Evolutionary conservation across 2,888 invertebrate genomes (phyloP), one percentile per base, ranked within the genome.

Genomic region (Crossocerus cetratus): DNA sequence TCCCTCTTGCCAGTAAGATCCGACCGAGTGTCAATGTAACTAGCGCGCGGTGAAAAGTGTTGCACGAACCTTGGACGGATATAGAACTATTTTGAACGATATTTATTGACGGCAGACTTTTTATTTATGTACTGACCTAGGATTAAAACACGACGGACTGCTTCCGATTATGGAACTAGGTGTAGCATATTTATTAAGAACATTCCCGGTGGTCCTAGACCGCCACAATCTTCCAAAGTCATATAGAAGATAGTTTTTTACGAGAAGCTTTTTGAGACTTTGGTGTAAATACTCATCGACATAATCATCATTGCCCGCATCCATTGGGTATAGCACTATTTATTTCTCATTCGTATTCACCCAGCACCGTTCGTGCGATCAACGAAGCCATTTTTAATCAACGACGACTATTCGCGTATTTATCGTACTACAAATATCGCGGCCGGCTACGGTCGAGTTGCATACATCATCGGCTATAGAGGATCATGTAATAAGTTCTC

Each of bases 201-300:
- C 20, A 66, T 63, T 60, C 32, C 20, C 62, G 65, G 44, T 44
- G 32, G 18, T 54, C 18, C 42, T 14, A 21, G 59, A 45, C 18
- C 2, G 22, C 32, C 2, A 20, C 53, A 23, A 68, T 81, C 83
- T 81, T 82, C 81, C 82, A 74, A 75, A 83, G 73, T 70, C 63
- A 72, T 63, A 60, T 72, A 66, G 70, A 67, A 57, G 20, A 65
- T 82, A 80, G 72, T 72, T 75, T 83, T 85, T 84, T 86, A 86
- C 80, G 74, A 63, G 76, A 83, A 77, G 77, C 74, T 85, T 85
- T 86, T 81, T 69, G 71, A 69, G 59, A 65, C 71, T 76, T 69
- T 71, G 75, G 76, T 80, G 83, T 81, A 80, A 53, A 83, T 80
- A 82, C 72, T 64, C 62, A 63, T 74, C 61, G n/a, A 56, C 60